These are phyloP conservation scores for Asteroscopus sphinx DNA, from an alignment of 2,888 invertebrate genomes.

Conservation along the genomic window DNA sequence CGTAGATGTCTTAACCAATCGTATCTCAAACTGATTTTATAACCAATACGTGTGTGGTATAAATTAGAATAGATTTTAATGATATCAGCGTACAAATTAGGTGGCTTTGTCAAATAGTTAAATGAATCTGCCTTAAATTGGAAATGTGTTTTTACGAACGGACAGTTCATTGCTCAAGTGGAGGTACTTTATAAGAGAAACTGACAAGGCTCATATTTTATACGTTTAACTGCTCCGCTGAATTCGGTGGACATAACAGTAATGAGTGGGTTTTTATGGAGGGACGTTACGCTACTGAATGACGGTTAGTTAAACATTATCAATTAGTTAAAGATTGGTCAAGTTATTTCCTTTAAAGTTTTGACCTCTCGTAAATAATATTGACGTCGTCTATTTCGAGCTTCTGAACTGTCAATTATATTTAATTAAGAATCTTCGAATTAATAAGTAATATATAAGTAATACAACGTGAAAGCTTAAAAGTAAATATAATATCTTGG, in stretches of 20 bases:
- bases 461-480: too few relatives aligned
- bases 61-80: constrained; percentile 35
- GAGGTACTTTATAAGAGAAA: constrained; percentile 56
- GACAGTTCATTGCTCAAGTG: constrained; percentile 45
- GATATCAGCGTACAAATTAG: constrained; percentile 26
- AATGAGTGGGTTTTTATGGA: constrained; percentile 75
- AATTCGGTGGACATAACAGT: constrained; percentile 64
- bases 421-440: too few relatives aligned
- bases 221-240: constrained; percentile 71
- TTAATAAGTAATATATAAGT: too few relatives aligned
- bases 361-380: constrained; percentile 32
- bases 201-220: constrained; percentile 77
- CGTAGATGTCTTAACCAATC: neutral
- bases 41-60: constrained; percentile 30
- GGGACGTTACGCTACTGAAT: constrained; percentile 70
- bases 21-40: constrained; percentile 15
- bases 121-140: constrained; percentile 45
- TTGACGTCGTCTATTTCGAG: neutral
- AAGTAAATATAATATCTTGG: too few relatives aligned
- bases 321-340: constrained; percentile 64
- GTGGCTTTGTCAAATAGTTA: constrained; percentile 31
- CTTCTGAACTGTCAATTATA: constrained; percentile 24
- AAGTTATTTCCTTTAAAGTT: constrained; percentile 36
- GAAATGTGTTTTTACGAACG: constrained; percentile 46
- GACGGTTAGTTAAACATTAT: constrained; percentile 66